Conservation (phyloP, 1,140 invertebrate species). For the Orchesella cincta region DNA sequence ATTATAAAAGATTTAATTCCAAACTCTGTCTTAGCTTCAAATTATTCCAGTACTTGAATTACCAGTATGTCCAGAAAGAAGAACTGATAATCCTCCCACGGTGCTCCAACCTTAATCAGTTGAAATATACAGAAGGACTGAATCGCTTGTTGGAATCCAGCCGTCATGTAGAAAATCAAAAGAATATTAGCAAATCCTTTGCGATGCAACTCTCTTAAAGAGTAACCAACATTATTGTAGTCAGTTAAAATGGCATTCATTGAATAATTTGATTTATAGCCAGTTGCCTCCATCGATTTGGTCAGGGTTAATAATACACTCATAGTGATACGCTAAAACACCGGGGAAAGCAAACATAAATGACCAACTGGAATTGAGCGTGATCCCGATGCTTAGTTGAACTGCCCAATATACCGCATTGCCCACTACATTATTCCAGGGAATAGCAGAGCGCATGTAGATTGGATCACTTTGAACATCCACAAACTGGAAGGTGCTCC, state of each 20-base stretch:
- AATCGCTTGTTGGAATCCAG: background rate
- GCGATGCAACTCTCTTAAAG: background rate
- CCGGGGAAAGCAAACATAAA: background rate
- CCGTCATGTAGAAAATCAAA: background rate
- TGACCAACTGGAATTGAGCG: background rate
- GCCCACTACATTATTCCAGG: background rate
- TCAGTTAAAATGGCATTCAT: background rate
- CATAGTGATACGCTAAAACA: background rate
- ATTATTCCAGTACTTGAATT: background rate
- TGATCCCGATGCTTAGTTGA: background rate
- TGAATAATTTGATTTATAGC: background rate
- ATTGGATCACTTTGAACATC: background rate
- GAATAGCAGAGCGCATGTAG: background rate
- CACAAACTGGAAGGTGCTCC: background rate
- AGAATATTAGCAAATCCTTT: background rate
- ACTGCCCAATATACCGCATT: background rate
- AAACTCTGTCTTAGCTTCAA: background rate
- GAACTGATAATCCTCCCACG: background rate
- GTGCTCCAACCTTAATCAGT: background rate
- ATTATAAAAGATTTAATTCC: background rate
- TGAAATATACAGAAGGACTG: background rate
- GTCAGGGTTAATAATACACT: background rate
- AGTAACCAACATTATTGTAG: background rate
- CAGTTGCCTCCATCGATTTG: background rate
- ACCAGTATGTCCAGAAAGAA: background rate